phyloP scores from a whole-genome alignment of 2,113 vertebrate species.

The Pogona vitticeps region DNA sequence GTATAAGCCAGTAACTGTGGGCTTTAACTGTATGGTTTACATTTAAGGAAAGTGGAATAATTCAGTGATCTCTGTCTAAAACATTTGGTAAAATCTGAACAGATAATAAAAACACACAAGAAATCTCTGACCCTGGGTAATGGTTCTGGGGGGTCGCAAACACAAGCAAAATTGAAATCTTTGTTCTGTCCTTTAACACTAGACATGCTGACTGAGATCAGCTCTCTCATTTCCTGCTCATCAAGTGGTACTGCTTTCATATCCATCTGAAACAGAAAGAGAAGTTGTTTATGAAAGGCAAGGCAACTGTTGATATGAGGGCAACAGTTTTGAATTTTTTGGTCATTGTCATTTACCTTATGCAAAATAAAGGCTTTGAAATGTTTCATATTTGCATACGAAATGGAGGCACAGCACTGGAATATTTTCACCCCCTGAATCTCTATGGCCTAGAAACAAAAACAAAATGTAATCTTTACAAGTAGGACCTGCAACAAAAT shows the following conservation, averaged over 20 bases:
- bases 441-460: slow-evolving; percentile 44
- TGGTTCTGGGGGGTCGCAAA: slow-evolving; percentile 55
- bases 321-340: neutral
- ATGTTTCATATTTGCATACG: slow-evolving; percentile 61
- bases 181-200: neutral
- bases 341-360: slow-evolving; percentile 46
- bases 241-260: slow-evolving; percentile 62
- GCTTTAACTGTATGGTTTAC: neutral
- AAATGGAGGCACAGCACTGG: slow-evolving; percentile 71
- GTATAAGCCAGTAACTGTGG: neutral
- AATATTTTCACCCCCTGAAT: slow-evolving; percentile 71
- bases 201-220: slow-evolving; percentile 24
- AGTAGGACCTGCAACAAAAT: neutral
- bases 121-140: slow-evolving; percentile 56
- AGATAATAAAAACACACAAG: neutral
- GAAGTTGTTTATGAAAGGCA: neutral
- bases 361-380: slow-evolving; percentile 62
- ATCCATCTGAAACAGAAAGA: slow-evolving; percentile 57
- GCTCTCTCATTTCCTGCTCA: slow-evolving; percentile 58
- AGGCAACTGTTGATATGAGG: neutral
- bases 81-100: neutral
- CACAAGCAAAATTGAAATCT: slow-evolving; percentile 54
- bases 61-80: neutral
- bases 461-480: neutral
- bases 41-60: slow-evolving; percentile 1